phyloP scores from a whole-genome alignment of 2,888 invertebrate genomes.

The Catocala nupta region DNA sequence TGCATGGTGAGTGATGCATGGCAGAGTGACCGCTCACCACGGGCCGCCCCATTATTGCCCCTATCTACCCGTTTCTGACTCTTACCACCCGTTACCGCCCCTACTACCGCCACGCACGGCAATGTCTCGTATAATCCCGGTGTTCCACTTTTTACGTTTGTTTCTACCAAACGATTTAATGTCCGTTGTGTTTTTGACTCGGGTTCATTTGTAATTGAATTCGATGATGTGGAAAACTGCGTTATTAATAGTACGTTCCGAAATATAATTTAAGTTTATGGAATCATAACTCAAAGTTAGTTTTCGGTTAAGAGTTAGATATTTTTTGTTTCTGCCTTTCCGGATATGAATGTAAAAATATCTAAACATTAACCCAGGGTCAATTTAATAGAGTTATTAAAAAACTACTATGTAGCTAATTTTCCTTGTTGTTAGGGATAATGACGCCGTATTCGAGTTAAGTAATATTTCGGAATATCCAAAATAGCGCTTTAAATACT shows the following conservation, averaged over 20 bases:
- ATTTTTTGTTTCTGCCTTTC: background rate
- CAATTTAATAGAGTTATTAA: no score
- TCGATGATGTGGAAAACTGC: conserved; percentile 18
- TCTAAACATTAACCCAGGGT: background rate
- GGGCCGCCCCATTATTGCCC: conserved; percentile 16
- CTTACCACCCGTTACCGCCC: conserved; percentile 19
- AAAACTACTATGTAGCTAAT: no score
- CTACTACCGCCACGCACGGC: conserved; percentile 38
- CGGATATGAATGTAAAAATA: background rate
- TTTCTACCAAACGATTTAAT: conserved; percentile 36
- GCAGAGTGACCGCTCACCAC: conserved; percentile 17
- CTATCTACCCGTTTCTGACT: conserved; percentile 16
- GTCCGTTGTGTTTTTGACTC: conserved; percentile 25
- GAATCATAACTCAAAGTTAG: conserved; percentile 13
- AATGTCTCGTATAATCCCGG: conserved; percentile 42
- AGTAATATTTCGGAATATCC: no score
- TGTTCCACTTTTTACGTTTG: conserved; percentile 40
- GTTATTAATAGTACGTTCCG: conserved; percentile 16
- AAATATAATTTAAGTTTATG: conserved; percentile 15
- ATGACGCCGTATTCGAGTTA: no score
- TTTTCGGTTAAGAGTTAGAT: conserved; percentile 9
- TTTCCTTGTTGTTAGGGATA: no score
- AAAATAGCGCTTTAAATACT: no score
- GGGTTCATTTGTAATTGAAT: conserved; percentile 21
- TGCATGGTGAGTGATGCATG: conserved; percentile 42